These are phyloP conservation scores for Eristalinus aeneus DNA, from an alignment of 2,888 invertebrate species.

Conservation along the genomic window DNA sequence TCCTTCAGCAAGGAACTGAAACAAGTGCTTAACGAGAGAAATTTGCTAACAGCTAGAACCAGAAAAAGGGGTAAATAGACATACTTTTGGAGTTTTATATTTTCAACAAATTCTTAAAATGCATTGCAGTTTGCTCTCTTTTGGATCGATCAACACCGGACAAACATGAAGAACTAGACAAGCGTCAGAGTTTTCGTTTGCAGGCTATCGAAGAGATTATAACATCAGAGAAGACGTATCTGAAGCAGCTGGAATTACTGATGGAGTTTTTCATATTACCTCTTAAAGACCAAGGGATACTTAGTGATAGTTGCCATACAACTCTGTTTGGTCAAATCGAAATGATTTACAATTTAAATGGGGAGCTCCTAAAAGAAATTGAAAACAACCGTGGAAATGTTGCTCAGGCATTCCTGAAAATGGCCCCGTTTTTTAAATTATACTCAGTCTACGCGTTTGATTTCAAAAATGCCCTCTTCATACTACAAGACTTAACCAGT, in stretches of 20 bases:
- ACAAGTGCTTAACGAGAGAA: conserved; percentile 83
- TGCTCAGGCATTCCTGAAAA: conserved; percentile 85
- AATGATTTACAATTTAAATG: conserved; percentile 84
- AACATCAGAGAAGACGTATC: conserved; percentile 86
- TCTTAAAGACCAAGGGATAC: conserved; percentile 81
- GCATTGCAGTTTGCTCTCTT: conserved; percentile 82
- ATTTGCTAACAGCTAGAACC: conserved; percentile 84
- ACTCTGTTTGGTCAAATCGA: conserved; percentile 85
- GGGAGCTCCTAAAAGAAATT: conserved; percentile 83
- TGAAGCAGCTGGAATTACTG: conserved; percentile 85
- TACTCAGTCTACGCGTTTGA: conserved; percentile 90
- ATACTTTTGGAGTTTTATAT: background rate
- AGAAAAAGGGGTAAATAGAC: conserved; percentile 82
- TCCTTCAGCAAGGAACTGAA: conserved; percentile 84
- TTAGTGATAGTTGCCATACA: conserved; percentile 81
- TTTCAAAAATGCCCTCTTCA: conserved; percentile 84
- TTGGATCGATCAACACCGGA: conserved; percentile 79
- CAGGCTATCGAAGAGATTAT: conserved; percentile 86
- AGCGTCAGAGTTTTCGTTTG: conserved; percentile 78
- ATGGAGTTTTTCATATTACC: conserved; percentile 85
- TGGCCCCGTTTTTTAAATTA: conserved; percentile 89
- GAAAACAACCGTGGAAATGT: conserved; percentile 83
- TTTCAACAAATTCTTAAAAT: background rate
- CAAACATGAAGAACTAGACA: conserved; percentile 76
- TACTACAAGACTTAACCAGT: conserved; percentile 83